Evolutionary conservation across 2,888 invertebrate genomes (phyloP), one percentile per base, ranked within the genome.

Genomic region (Heliconius charithonia): DNA sequence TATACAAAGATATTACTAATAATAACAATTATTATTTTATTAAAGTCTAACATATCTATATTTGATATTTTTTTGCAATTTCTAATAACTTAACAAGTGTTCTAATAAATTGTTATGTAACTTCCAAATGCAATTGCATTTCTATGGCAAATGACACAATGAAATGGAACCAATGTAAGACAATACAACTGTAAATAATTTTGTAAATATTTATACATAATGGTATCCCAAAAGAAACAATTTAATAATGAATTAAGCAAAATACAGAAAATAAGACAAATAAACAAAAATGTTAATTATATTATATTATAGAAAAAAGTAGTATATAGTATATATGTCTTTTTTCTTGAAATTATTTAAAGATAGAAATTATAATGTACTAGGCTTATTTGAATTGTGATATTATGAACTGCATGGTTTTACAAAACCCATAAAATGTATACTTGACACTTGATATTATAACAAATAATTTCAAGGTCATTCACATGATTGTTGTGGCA

Each of bases 401-500:
- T 71, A 71, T 29, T 56, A 51, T 56, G 27, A 59, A 37, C 25
- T 72, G 59, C 7, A 73, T 29, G 37, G 41, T 74, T 45, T 74
- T 65, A 45, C 25, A 29, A 74, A 77, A 77, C 65, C 72, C 66
- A 41, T 51, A 51, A 76, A 19, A 22, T 69, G 13, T 29, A 29
- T 19, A 12, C 65, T 76, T 59, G 37, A 67, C 69, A 41, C 69
- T 41, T 45, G n/a, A 45, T 45, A 37, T 37, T 37, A 63, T 62
- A 74, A 74, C 37, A 51, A 71, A 76, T 56, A 77, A 51, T 77
- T n/a, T 71, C 83, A 84, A 84, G 83, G 85, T 80, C 80, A 81
- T 71, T 83, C 81, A 83, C 78, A 81, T 81, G 80, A 83, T 82
- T 80, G 27, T 74, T 66, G 69, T 69, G 67, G 78, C 75, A 67